Conservation (phyloP, 2,888 invertebrate species). For the Rotaria magnacalcarata region DNA sequence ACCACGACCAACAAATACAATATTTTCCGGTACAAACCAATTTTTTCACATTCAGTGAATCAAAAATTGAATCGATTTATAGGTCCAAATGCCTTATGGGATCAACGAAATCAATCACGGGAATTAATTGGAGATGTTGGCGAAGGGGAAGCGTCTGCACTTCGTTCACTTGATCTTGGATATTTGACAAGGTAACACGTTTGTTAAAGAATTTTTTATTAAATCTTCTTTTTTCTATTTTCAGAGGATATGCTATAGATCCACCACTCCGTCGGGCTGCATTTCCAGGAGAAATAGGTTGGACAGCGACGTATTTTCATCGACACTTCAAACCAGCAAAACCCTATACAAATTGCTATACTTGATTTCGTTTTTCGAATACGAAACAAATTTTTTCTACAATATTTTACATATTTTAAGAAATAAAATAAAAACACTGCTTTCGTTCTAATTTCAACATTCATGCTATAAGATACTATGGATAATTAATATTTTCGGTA, state of each 20-base stretch:
- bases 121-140: constrained; percentile 10
- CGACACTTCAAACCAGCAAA: not conserved
- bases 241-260: not conserved
- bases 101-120: not conserved
- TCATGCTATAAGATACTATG: too few species aligned
- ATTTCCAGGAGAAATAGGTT: constrained; percentile 5
- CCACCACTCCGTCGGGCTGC: not conserved
- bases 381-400: not conserved
- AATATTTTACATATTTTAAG: not conserved
- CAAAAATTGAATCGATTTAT: not conserved
- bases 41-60: not conserved
- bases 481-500: too few species aligned
- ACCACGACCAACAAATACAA: not conserved
- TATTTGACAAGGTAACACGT: not conserved
- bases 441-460: too few species aligned
- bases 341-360: not conserved
- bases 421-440: not conserved
- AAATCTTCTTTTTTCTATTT: not conserved
- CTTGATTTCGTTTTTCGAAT: not conserved
- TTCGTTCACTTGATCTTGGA: constrained; percentile 5
- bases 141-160: not conserved
- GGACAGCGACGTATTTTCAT: constrained; percentile 4
- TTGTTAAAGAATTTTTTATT: not conserved
- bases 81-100: constrained; percentile 31
- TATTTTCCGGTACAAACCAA: not conserved